phyloP scores from a whole-genome alignment of 2,888 invertebrate genomes.

The Torymus auratus region DNA sequence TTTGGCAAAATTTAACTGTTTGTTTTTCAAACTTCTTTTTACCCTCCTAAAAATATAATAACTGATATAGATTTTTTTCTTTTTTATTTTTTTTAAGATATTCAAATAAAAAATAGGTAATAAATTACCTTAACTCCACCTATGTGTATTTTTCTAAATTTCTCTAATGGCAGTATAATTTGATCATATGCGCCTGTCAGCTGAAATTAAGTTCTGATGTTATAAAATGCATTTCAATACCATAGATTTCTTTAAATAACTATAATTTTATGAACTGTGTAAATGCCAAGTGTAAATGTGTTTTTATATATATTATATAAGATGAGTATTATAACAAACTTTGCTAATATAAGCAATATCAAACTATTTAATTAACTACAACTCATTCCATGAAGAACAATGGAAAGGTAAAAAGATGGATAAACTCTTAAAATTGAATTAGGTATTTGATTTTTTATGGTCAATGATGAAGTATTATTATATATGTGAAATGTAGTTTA shows the following conservation, averaged over 20 bases:
- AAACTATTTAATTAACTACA: constrained; percentile 52
- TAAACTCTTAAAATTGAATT: constrained; percentile 22
- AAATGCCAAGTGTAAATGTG: constrained; percentile 26
- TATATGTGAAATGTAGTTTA: constrained; percentile 18
- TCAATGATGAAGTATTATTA: constrained; percentile 7
- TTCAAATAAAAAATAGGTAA: constrained; percentile 10
- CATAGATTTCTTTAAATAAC: constrained; percentile 9
- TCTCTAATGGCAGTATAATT: constrained; percentile 95
- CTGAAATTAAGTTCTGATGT: constrained; percentile 79
- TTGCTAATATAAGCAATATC: constrained; percentile 49
- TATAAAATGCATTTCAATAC: neutral
- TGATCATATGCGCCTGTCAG: constrained; percentile 93
- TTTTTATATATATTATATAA: constrained; percentile 33
- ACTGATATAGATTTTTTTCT: constrained; percentile 11
- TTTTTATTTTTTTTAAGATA: neutral
- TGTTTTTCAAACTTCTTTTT: constrained; percentile 99
- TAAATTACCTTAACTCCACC: constrained; percentile 91
- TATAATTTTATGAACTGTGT: constrained; percentile 23
- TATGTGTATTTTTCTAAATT: constrained; percentile 95
- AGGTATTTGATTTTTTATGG: constrained; percentile 23
- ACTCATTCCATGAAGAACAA: constrained; percentile 43
- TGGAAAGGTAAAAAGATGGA: constrained; percentile 37
- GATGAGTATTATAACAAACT: constrained; percentile 34
- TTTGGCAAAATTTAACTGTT: constrained; percentile 97
- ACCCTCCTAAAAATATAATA: constrained; percentile 83